Evolutionary conservation across 92 coral and sea anemone genomes (phyloP), one percentile per base, ranked within the genome.

Genomic region (Porites divaricata): DNA sequence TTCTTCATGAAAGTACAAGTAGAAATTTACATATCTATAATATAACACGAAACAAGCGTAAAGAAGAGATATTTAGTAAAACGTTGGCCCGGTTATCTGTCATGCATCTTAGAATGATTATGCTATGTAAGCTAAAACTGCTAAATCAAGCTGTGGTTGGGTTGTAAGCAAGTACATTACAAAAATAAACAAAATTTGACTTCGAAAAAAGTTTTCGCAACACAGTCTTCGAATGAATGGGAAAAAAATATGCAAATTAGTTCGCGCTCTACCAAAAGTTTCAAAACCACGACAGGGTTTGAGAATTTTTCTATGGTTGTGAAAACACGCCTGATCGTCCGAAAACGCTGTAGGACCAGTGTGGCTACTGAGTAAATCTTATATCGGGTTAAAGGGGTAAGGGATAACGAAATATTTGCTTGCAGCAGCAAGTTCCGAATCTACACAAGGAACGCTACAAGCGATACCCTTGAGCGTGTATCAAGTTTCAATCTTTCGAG

Each of bases 181-280:
- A 45, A 58, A 53, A 72, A 69, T 61, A 20, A 41, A 69, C 35
- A 70, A 70, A 80, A 68, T 80, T 68, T 56, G 57, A 68, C 54
- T 80, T 80, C 74, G 68, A 26, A 76, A 84, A 67, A 84, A 84
- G 75, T 84, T 84, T 84, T 67, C 81, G 76, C n/a, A 84, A 75
- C 54, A 74, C 63, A 81, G 64, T 15, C 71, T 61, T 76, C 91
- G 95, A 94, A 94, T 94, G 98, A 94, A 94, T 94, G 95, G 85
- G 89, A 83, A 94, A 93, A 89, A 93, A 84, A 87, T 94, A 94
- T 94, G 98, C 98, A 92, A 94, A 94, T 94, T 81, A 94, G 98
- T 83, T 80, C 87, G 77, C 88, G 87, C 74, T 81, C 69, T 77
- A 87, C 83, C 78, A 90, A 94, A 94, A 91, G 92, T 94, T 94